These are phyloP conservation scores for Grantiella picta DNA, from an alignment of 2,113 vertebrate species.

Conservation along the genomic window DNA sequence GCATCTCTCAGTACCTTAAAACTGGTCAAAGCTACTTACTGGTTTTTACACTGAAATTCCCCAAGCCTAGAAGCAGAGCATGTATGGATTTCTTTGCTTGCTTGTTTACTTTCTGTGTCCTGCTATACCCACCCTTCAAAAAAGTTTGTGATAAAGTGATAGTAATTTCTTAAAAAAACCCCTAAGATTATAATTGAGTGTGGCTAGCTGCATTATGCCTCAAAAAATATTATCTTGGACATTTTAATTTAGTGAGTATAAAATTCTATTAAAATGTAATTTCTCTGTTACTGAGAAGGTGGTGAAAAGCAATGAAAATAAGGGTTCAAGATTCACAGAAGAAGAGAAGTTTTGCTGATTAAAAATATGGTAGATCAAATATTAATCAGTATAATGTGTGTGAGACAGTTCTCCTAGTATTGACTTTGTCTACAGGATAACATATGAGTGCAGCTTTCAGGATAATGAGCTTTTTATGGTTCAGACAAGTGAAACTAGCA, in stretches of 20 bases:
- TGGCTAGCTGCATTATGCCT: neutral
- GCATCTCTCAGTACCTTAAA: neutral
- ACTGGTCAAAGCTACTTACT: neutral
- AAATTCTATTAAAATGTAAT: slow-evolving; percentile 16
- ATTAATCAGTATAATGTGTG: neutral
- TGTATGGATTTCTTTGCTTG: neutral
- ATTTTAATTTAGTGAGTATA: slow-evolving; percentile 3
- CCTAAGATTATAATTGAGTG: neutral
- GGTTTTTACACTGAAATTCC: neutral
- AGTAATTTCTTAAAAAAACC: neutral
- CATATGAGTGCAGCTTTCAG: neutral
- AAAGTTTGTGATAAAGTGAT: neutral
- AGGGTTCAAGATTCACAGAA: neutral
- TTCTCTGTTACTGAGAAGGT: neutral
- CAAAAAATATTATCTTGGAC: neutral
- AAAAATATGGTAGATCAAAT: neutral
- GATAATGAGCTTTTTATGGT: neutral
- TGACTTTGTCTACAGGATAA: neutral
- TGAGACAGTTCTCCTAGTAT: neutral
- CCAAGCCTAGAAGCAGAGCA: neutral
- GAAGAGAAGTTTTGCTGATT: neutral
- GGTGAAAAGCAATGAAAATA: neutral
- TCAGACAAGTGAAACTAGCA: neutral
- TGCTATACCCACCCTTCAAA: neutral
- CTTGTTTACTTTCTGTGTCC: neutral